A percentile compares a stretch with the other conserved stretches of the same genome.
phyloP scores from a whole-genome alignment of 2,797 vertebrate species.

The Yasuhikotakia modesta region DNA sequence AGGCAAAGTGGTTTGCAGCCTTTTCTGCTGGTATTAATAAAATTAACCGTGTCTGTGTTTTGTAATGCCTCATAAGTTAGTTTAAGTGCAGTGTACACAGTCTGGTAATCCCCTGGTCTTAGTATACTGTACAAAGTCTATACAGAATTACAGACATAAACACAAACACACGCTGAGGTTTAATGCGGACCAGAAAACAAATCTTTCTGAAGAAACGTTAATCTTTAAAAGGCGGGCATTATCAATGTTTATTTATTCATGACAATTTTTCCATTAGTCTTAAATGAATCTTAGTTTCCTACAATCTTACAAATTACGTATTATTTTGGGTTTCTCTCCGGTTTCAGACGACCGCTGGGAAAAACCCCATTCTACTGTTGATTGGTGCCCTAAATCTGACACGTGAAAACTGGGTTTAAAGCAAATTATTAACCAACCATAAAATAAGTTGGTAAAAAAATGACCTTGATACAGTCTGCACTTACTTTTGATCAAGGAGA shows the following conservation, averaged over 20 bases:
- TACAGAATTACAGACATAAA: not conserved
- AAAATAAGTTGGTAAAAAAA: not conserved
- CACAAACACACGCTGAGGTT: not conserved
- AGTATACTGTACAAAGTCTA: slow-evolving; percentile 38
- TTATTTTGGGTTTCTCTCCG: too few relatives aligned
- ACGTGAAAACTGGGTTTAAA: slow-evolving; percentile 35
- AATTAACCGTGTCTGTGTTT: slow-evolving; percentile 32
- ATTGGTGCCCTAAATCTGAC: slow-evolving; percentile 24
- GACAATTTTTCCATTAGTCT: too few relatives aligned
- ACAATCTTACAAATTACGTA: too few relatives aligned
- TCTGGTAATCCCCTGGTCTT: slow-evolving; percentile 23
- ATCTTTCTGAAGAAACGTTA: slow-evolving; percentile 20
- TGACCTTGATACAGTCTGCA: not conserved
- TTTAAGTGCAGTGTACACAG: slow-evolving; percentile 14
- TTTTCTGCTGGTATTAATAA: slow-evolving; percentile 7
- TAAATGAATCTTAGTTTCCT: too few relatives aligned
- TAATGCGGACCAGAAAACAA: slow-evolving; percentile 36
- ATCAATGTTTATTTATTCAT: not conserved
- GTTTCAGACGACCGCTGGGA: not conserved
- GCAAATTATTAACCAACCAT: slow-evolving; percentile 44
- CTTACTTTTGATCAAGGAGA: not conserved
- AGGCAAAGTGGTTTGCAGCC: not conserved
- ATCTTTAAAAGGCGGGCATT: slow-evolving; percentile 26
- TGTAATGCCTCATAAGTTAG: slow-evolving; percentile 22
- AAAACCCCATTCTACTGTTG: slow-evolving; percentile 12